A percentile compares a stretch with the other conserved stretches of the same genome.
Conservation (phyloP, 2,888 invertebrate species). For the Dorcus parallelipipedus region DNA sequence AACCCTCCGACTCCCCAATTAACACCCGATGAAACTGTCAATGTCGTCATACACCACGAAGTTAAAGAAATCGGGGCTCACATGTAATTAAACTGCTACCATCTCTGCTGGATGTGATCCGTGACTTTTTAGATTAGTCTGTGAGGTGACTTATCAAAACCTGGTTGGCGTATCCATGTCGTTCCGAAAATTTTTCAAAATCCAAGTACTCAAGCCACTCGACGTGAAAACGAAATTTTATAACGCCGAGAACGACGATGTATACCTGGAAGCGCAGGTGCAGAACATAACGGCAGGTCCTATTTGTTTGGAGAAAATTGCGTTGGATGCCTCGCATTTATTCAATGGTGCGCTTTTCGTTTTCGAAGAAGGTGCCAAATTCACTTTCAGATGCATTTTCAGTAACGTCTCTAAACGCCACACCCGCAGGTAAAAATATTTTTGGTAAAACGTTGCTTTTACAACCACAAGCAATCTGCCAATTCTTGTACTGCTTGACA, state of each 20-base stretch:
- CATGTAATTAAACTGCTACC: conserved; percentile 61
- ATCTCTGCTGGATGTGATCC: not conserved
- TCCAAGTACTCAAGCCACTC: conserved; percentile 94
- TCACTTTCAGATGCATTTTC: not conserved
- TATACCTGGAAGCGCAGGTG: conserved; percentile 68
- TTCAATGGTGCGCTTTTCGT: conserved; percentile 83
- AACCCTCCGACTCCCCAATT: conserved; percentile 59
- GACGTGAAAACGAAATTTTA: conserved; percentile 99
- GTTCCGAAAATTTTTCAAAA: conserved; percentile 96
- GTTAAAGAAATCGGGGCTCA: conserved; percentile 99
- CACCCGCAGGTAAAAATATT: conserved; percentile 65
- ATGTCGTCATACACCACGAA: conserved; percentile 96
- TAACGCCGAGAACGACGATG: conserved; percentile 83
- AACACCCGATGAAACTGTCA: conserved; percentile 79
- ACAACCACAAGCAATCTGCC: conserved; percentile 87
- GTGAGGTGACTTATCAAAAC: conserved; percentile 89
- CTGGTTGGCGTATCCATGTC: conserved; percentile 73
- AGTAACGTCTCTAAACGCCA: conserved; percentile 71
- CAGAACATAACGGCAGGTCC: conserved; percentile 93
- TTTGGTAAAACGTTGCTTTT: conserved; percentile 78
- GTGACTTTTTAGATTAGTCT: conserved; percentile 71
- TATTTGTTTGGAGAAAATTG: conserved; percentile 91
- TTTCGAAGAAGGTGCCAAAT: conserved; percentile 48
- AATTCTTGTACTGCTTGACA: conserved; percentile 89
- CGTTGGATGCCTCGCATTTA: conserved; percentile 85